Percentiles rank a stretch among this genome's conserved stretches.
Conservation (phyloP, 2,113 vertebrate genomes). For the Pachycephala philippinensis region DNA sequence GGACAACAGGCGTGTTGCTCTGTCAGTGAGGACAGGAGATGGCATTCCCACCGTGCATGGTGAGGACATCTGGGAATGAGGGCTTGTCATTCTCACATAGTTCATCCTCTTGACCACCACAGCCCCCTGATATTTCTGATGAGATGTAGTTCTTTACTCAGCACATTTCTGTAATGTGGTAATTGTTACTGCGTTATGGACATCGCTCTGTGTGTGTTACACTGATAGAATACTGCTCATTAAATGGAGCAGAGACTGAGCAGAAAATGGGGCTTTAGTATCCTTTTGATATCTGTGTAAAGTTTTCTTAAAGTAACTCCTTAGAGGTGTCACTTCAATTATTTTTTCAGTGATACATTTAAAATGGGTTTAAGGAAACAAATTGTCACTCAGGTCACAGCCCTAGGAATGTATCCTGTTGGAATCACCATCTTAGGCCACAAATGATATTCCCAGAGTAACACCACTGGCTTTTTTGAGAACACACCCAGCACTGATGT, state of each 20-base stretch:
- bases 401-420: background rate
- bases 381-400: background rate
- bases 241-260: constrained; percentile 27
- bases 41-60: rapidly evolving
- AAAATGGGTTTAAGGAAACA: background rate
- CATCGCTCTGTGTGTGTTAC: background rate
- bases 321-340: background rate
- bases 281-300: background rate
- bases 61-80: background rate
- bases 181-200: constrained; percentile 4
- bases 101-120: background rate
- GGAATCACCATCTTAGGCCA: background rate
- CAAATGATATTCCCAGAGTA: background rate
- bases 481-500: background rate
- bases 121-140: background rate
- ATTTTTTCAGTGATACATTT: background rate
- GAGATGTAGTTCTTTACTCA: background rate
- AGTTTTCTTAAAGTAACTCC: constrained; percentile 42
- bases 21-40: background rate
- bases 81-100: background rate
- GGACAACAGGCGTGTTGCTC: background rate
- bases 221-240: background rate
- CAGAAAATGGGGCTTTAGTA: constrained; percentile 26
- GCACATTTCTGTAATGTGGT: background rate
- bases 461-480: background rate